Evolutionary conservation across 2,888 invertebrate genomes (phyloP).

Genomic region (Thecocarcelia acutangulata): DNA sequence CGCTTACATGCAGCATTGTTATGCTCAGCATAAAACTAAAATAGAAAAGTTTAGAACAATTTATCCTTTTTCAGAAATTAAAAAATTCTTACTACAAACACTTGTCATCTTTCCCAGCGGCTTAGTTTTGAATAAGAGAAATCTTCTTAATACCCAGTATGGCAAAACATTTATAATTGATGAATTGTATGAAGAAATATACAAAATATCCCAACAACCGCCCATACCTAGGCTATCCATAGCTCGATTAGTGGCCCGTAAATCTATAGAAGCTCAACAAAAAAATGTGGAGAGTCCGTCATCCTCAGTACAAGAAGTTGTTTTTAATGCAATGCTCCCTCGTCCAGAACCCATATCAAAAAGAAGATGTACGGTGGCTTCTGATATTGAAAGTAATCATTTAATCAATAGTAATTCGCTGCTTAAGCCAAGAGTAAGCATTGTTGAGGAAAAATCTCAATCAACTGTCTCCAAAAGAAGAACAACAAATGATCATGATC

Average conservation of each 20-base stretch:
- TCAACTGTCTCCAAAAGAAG: slow-evolving; percentile 26
- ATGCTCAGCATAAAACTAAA: slow-evolving; percentile 71
- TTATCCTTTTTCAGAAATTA: slow-evolving; percentile 71
- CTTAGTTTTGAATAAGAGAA: slow-evolving; percentile 75
- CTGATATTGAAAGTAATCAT: slow-evolving; percentile 52
- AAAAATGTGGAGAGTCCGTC: slow-evolving; percentile 6
- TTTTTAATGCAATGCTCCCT: slow-evolving; percentile 10
- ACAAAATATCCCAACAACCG: slow-evolving; percentile 73
- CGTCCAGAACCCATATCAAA: slow-evolving; percentile 42
- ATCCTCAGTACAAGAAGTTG: slow-evolving; percentile 5
- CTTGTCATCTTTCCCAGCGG: slow-evolving; percentile 77
- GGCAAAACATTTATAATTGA: slow-evolving; percentile 69
- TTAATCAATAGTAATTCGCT: neutral
- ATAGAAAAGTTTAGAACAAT: slow-evolving; percentile 71
- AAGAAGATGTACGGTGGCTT: slow-evolving; percentile 52
- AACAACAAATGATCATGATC: slow-evolving; percentile 48
- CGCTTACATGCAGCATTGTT: slow-evolving; percentile 77
- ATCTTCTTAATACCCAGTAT: slow-evolving; percentile 72
- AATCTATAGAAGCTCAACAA: slow-evolving; percentile 71
- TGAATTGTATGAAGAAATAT: slow-evolving; percentile 73
- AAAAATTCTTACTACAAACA: slow-evolving; percentile 73
- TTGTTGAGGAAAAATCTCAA: neutral
- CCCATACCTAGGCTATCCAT: slow-evolving; percentile 76
- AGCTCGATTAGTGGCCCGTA: slow-evolving; percentile 72
- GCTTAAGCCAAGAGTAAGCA: slow-evolving; percentile 14